Conservation (phyloP, 1,140 invertebrate genomes). For the Sarcophaga peregrina region DNA sequence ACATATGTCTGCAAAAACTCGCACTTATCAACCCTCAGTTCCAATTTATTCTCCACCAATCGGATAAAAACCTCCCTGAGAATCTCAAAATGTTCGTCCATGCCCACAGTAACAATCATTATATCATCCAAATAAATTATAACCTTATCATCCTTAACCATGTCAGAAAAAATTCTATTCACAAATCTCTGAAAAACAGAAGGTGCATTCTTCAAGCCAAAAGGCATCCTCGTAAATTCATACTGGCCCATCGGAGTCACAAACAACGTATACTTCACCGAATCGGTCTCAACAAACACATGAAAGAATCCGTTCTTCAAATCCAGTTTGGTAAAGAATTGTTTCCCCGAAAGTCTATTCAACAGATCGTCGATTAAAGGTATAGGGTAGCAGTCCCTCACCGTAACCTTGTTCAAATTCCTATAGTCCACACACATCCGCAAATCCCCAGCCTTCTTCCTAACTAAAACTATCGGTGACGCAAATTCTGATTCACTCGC, state of each 20-base stretch:
- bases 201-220: constrained; percentile 56
- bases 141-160: background rate
- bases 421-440: constrained; percentile 35
- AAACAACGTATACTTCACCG: constrained; percentile 14
- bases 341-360: background rate
- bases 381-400: constrained; percentile 12
- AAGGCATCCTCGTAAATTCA: constrained; percentile 10
- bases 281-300: background rate
- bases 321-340: constrained; percentile 30
- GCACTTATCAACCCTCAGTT: constrained; percentile 22
- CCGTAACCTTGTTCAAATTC: background rate
- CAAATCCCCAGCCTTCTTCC: constrained; percentile 31
- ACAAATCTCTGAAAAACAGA: constrained; percentile 54
- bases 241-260: constrained; percentile 2
- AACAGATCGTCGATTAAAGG: constrained; percentile 29
- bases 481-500: background rate
- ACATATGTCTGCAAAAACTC: background rate
- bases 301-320: constrained; percentile 36
- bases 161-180: background rate
- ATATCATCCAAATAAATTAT: constrained; percentile 15
- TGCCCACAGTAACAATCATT: background rate
- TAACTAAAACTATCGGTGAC: constrained; percentile 31
- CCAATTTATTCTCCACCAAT: background rate
- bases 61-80: background rate
- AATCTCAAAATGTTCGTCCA: background rate